A percentile compares a stretch with the other conserved stretches of the same genome.
phyloP scores from a whole-genome alignment of 2,888 invertebrate genomes.

The Temnothorax unifasciatus region DNA sequence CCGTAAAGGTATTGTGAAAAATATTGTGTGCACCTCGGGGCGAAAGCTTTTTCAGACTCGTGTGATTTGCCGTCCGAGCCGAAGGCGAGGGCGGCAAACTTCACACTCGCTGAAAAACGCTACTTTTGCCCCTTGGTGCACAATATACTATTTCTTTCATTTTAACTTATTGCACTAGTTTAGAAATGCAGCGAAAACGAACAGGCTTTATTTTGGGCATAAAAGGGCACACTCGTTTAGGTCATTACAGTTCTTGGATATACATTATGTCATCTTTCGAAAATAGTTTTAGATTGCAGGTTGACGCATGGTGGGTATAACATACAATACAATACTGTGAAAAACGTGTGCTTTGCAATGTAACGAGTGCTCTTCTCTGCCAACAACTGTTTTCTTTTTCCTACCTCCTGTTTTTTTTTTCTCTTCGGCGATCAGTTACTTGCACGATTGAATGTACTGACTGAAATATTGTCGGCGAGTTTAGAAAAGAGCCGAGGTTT shows the following conservation, averaged over 20 bases:
- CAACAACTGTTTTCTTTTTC: constrained; percentile 44
- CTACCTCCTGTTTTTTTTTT: constrained; percentile 26
- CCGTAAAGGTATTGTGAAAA: no score
- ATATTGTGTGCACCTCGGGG: no score
- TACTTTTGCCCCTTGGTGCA: no score
- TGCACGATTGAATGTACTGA: constrained; percentile 63
- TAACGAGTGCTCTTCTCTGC: constrained; percentile 48
- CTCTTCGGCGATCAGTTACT: constrained; percentile 35
- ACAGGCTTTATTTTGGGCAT: neutral
- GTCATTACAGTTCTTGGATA: constrained; percentile 26
- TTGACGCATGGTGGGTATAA: constrained; percentile 63
- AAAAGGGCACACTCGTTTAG: neutral
- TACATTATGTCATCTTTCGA: constrained; percentile 15
- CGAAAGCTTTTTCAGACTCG: no score
- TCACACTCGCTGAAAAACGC: no score
- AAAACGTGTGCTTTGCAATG: constrained; percentile 67
- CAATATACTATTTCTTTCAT: no score
- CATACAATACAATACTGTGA: constrained; percentile 54
- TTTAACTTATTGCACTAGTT: no score
- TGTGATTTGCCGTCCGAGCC: no score
- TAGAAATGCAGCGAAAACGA: no score
- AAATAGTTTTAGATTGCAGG: constrained; percentile 48
- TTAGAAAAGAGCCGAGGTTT: constrained; percentile 30
- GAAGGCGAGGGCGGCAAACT: no score
- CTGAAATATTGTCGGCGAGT: constrained; percentile 19